phyloP scores from a whole-genome alignment of 2,113 vertebrate genomes.

The Plotosus lineatus region DNA sequence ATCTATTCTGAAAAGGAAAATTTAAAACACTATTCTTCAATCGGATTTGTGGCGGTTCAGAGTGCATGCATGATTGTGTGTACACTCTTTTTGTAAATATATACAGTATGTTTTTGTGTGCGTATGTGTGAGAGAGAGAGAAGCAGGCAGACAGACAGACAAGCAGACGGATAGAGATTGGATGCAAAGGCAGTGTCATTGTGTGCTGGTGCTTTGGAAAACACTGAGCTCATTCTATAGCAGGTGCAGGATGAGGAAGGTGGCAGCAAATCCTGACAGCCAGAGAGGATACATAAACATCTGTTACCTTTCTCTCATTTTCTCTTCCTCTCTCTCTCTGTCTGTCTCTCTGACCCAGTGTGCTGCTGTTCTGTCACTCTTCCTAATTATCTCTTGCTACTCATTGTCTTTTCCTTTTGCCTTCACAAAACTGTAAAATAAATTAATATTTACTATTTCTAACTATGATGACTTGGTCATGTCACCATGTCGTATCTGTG shows the following conservation, averaged over 20 bases:
- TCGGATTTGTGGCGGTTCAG: background rate
- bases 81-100: background rate
- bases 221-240: constrained; percentile 33
- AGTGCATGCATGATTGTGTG: background rate
- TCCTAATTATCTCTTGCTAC: constrained; percentile 3
- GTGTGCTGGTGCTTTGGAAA: constrained; percentile 11
- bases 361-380: background rate
- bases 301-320: constrained; percentile 15
- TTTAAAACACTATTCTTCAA: background rate
- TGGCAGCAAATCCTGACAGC: constrained; percentile 32
- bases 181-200: constrained; percentile 3
- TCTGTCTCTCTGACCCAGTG: background rate
- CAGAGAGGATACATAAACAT: constrained; percentile 27
- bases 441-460: background rate
- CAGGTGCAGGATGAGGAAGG: constrained; percentile 36
- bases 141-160: background rate
- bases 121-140: background rate
- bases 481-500: too few relatives aligned
- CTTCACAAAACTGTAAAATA: background rate
- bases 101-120: constrained; percentile 1
- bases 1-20: constrained; percentile 8
- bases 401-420: background rate
- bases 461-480: too few relatives aligned
- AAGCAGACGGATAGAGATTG: background rate
- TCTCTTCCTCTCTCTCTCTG: constrained; percentile 21